These are phyloP conservation scores for Xylota segnis DNA, from an alignment of 2,888 invertebrate genomes.

Conservation along the genomic window DNA sequence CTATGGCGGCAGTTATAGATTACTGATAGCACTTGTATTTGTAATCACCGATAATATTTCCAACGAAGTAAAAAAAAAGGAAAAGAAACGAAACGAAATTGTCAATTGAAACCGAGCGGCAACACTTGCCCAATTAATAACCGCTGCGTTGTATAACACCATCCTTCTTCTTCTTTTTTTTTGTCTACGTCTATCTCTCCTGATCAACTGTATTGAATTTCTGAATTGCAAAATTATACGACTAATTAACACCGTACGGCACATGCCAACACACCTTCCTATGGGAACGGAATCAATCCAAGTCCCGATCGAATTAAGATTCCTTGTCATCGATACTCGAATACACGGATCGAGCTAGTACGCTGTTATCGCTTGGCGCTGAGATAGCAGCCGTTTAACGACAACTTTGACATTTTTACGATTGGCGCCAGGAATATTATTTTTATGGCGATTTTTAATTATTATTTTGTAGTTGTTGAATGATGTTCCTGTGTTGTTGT, in stretches of 20 bases:
- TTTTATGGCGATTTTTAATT: constrained; percentile 77
- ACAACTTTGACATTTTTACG: constrained; percentile 80
- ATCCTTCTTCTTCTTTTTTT: constrained; percentile 1
- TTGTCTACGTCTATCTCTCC: neutral
- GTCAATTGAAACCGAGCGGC: neutral
- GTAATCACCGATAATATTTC: constrained; percentile 31
- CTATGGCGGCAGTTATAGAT: constrained; percentile 37
- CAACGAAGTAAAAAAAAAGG: constrained; percentile 2
- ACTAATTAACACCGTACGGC: constrained; percentile 19
- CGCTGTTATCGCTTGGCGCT: constrained; percentile 57
- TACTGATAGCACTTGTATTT: constrained; percentile 49
- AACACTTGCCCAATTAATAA: constrained; percentile 21
- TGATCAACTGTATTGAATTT: constrained; percentile 7
- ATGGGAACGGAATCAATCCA: constrained; percentile 13
- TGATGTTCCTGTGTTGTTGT: constrained; percentile 33
- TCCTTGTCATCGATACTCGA: constrained; percentile 57
- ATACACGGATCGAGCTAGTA: constrained; percentile 49
- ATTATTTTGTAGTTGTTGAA: constrained; percentile 71
- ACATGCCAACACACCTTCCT: constrained; percentile 44
- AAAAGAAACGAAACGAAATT: constrained; percentile 5
- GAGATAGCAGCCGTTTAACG: constrained; percentile 73
- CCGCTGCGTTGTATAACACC: constrained; percentile 12
- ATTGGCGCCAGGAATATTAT: constrained; percentile 81
- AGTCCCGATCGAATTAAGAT: constrained; percentile 35
- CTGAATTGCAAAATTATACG: constrained; percentile 24